Evolutionary conservation across 2,797 vertebrate species (phyloP).

Genomic region (Moxostoma hubbsi): DNA sequence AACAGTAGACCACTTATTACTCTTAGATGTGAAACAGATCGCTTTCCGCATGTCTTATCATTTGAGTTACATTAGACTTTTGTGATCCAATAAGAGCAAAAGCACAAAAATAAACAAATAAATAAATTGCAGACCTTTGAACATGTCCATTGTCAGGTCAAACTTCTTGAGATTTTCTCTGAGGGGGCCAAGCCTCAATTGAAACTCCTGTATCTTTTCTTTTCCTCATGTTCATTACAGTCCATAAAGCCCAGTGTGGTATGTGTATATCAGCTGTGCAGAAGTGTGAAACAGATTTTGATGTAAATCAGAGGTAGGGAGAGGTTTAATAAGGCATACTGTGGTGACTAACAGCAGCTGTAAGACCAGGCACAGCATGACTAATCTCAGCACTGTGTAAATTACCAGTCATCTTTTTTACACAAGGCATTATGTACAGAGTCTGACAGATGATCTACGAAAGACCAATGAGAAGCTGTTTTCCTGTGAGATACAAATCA

Average conservation of each 20-base stretch:
- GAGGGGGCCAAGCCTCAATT: background rate
- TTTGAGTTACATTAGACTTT: conserved; percentile 65
- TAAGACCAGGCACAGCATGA: conserved; percentile 11
- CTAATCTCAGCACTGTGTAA: conserved; percentile 27
- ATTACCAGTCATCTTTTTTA: conserved; percentile 18
- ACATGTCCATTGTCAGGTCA: conserved; percentile 2
- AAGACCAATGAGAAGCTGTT: conserved; percentile 12
- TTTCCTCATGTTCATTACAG: background rate
- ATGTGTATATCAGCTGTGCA: background rate
- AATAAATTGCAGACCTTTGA: background rate
- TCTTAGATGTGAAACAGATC: background rate
- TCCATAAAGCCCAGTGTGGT: background rate
- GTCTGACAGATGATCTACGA: background rate
- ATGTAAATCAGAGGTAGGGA: background rate
- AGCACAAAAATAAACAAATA: background rate
- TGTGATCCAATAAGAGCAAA: conserved; percentile 59
- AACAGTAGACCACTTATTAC: background rate
- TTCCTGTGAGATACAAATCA: conserved; percentile 9
- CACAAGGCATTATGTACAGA: background rate
- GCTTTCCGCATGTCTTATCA: conserved; percentile 16
- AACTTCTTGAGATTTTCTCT: background rate
- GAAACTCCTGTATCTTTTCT: background rate
- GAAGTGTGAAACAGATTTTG: background rate
- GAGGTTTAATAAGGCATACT: conserved; percentile 2
- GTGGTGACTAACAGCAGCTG: conserved; percentile 14